A percentile compares a stretch with the other conserved stretches of the same genome.
phyloP scores from a whole-genome alignment of 2,113 vertebrate genomes.

The Diglossa brunneiventris region DNA sequence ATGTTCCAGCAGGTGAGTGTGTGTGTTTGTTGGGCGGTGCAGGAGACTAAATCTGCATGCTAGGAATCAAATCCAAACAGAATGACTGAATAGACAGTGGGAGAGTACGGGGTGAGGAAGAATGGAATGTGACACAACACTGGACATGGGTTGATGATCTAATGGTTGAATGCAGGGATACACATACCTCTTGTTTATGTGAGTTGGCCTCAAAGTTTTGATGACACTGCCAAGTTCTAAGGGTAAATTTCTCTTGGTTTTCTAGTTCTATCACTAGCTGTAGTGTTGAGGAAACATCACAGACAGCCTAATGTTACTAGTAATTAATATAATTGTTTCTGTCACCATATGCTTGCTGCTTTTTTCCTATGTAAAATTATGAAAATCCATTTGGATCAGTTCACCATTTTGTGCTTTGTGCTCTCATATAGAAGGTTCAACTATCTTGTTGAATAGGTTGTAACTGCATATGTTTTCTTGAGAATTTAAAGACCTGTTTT shows the following conservation, averaged over 20 bases:
- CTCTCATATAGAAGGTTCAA: not conserved
- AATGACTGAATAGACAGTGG: not conserved
- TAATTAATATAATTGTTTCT: not conserved
- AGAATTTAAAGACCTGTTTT: not conserved
- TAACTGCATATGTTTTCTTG: not conserved
- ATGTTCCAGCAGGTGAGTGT: constrained; percentile 75
- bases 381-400: not conserved
- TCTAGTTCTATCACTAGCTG: not conserved
- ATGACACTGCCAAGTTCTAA: not conserved
- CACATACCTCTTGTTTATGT: not conserved
- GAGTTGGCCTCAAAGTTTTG: not conserved
- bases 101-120: not conserved
- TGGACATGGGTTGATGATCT: not conserved
- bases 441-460: not conserved
- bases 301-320: not conserved
- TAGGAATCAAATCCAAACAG: not conserved
- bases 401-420: not conserved
- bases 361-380: not conserved
- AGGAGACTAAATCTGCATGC: not conserved
- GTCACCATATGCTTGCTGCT: not conserved
- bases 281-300: not conserved
- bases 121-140: not conserved
- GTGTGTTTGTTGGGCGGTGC: not conserved
- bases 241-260: not conserved
- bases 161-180: not conserved